Evolutionary conservation across 2,113 vertebrate species (phyloP).

Genomic region (Picathartes gymnocephalus): DNA sequence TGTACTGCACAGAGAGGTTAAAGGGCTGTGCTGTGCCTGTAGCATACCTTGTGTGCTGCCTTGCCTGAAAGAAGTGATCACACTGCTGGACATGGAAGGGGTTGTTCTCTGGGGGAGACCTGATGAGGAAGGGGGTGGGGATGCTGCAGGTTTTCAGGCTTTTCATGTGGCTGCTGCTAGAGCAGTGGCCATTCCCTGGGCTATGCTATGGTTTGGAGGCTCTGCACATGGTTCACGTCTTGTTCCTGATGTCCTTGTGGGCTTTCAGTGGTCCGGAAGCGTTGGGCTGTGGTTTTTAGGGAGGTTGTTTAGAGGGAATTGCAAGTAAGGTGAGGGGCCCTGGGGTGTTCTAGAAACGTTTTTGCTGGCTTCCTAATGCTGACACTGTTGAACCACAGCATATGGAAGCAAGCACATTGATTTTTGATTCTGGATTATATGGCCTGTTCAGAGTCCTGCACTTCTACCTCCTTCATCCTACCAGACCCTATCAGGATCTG

Average conservation of each 20-base stretch:
- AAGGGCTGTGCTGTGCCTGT: not conserved
- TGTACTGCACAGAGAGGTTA: not conserved
- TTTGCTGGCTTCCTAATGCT: not conserved
- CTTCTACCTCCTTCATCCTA: not conserved
- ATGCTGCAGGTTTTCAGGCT: not conserved
- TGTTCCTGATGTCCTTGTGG: not conserved
- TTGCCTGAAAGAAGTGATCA: not conserved
- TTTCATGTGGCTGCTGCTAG: not conserved
- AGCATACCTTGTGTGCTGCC: not conserved
- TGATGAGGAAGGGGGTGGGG: not conserved
- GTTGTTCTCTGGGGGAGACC: not conserved
- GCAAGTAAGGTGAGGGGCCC: not conserved
- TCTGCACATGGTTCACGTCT: rapidly evolving
- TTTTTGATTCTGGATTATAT: not conserved
- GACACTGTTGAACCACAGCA: not conserved
- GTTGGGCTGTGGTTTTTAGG: not conserved
- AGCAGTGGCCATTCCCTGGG: not conserved
- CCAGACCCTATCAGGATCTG: not conserved
- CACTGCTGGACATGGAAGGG: not conserved
- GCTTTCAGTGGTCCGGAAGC: not conserved
- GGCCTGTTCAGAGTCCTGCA: not conserved
- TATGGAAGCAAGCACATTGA: not conserved
- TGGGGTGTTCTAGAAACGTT: not conserved
- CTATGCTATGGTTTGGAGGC: not conserved
- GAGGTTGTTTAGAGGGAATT: not conserved